These are phyloP conservation scores for Halcyon leucocephala DNA, from an alignment of 2,797 vertebrate genomes.

Conservation along the genomic window DNA sequence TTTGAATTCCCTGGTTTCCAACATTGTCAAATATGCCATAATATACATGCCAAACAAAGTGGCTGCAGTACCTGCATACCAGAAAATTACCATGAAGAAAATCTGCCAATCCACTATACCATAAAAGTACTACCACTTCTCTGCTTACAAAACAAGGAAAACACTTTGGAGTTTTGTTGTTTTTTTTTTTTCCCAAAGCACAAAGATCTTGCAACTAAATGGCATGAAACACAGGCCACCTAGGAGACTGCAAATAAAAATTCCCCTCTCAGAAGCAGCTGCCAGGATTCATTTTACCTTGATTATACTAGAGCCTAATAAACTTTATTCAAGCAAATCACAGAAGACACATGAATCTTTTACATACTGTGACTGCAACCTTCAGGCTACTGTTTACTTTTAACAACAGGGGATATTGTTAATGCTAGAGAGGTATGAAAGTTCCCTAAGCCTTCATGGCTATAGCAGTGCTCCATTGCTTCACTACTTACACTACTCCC, in stretches of 20 bases:
- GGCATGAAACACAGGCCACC: background rate
- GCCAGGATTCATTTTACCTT: background rate
- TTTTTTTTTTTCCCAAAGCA: background rate
- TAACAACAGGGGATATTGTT: background rate
- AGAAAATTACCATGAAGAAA: background rate
- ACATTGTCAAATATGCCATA: rapidly evolving
- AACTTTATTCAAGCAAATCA: background rate
- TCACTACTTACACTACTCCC: background rate
- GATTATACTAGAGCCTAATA: background rate
- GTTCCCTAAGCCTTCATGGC: background rate
- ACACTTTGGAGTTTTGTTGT: background rate
- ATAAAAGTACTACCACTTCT: background rate
- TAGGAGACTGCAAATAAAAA: background rate
- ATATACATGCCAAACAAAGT: background rate
- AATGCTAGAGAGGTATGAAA: background rate
- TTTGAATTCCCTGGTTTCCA: background rate
- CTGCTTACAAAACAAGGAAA: background rate
- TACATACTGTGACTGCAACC: background rate
- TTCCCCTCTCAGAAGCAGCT: background rate
- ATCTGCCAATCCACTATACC: background rate
- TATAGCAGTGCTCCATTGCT: rapidly evolving
- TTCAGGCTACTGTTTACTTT: background rate
- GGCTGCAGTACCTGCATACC: background rate
- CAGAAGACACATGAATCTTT: background rate
- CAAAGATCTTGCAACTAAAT: background rate